These are phyloP conservation scores for Cephalopachus bancanus DNA, from an alignment of 2,797 vertebrate species.

Conservation along the genomic window DNA sequence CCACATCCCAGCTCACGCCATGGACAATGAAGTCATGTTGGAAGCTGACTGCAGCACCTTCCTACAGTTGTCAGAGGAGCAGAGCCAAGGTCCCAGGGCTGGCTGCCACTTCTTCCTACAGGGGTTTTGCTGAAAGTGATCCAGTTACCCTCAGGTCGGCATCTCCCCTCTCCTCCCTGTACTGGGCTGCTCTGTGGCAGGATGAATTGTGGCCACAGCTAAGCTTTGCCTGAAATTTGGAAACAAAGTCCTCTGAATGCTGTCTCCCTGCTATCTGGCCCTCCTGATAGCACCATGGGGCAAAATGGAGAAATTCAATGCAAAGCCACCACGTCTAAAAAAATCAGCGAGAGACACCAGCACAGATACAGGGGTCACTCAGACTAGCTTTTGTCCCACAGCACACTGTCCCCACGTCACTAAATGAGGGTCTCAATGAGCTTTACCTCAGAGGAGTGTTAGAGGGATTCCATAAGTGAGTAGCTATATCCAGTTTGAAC, in stretches of 20 bases:
- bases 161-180: background rate
- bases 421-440: background rate
- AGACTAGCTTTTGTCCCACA: background rate
- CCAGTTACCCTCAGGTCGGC: background rate
- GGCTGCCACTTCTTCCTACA: background rate
- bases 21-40: background rate
- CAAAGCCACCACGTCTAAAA: background rate
- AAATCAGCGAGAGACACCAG: background rate
- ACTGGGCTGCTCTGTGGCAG: background rate
- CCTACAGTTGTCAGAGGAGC: background rate
- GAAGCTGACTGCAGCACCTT: background rate
- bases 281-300: background rate
- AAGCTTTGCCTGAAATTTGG: background rate
- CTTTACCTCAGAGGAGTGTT: background rate
- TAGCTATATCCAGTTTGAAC: background rate
- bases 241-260: background rate
- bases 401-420: background rate
- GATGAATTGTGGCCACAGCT: background rate
- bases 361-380: background rate
- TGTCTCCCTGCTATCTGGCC: background rate
- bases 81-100: background rate
- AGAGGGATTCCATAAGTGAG: background rate
- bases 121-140: background rate
- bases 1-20: background rate
- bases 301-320: conserved; percentile 25